Conservation (phyloP, 1,140 invertebrate species). For the Paralvinella palmiformis region DNA sequence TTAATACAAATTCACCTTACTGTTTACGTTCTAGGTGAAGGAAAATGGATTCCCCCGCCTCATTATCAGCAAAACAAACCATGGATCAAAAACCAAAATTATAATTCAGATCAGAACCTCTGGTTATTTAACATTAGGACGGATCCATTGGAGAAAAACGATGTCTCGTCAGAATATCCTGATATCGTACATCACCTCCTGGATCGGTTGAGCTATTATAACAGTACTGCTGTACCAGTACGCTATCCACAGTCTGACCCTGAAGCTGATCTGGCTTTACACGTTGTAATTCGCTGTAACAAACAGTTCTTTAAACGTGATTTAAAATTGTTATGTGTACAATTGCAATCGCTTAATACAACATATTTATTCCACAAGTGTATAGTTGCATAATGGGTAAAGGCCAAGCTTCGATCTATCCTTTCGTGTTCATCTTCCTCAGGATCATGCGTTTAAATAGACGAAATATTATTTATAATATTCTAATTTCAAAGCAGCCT, state of each 20-base stretch:
- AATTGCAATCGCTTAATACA: too few species aligned
- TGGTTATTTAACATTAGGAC: constrained; percentile 21
- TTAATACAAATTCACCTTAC: neutral
- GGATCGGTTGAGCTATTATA: constrained; percentile 19
- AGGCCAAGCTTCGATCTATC: too few species aligned
- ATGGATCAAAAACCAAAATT: neutral
- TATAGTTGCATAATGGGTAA: too few species aligned
- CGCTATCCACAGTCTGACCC: constrained; percentile 14
- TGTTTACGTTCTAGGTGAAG: constrained; percentile 4
- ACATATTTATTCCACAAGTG: too few species aligned
- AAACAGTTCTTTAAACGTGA: too few species aligned
- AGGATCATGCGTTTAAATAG: too few species aligned
- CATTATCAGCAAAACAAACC: neutral
- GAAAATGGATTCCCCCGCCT: constrained; percentile 17
- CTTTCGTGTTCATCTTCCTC: too few species aligned
- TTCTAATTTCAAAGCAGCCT: too few species aligned
- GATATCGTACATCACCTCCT: constrained; percentile 18
- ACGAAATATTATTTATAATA: too few species aligned
- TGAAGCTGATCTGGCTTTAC: constrained; percentile 15
- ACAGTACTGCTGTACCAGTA: constrained; percentile 18
- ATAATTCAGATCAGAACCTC: constrained; percentile 12
- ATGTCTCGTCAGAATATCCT: constrained; percentile 14
- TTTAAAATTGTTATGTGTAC: too few species aligned
- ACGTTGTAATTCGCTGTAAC: too few species aligned
- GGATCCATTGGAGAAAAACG: constrained; percentile 17